Base-by-base conservation (phyloP, 2,888 invertebrate genomes). In the Anoncus sp. region DNA sequence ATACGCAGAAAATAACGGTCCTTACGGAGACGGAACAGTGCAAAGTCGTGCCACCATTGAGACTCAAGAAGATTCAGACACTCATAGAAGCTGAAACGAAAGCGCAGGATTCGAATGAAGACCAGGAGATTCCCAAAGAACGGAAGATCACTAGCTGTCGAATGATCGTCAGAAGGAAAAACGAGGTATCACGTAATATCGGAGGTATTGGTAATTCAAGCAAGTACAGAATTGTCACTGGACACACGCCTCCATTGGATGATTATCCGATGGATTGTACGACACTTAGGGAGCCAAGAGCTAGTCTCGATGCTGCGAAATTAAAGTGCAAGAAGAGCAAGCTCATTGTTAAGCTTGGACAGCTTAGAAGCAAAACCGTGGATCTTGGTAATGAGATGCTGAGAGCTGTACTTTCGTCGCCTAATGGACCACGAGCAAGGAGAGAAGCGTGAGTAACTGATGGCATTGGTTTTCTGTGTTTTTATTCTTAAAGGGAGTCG, bases 41-140 rank as follows among this genome's bases (percentile, higher is more conserved):
- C 3, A 89, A 87, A 77, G 77, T 85, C 12, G 89, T 90, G 40
- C 89, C 90, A 0, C 90, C 90, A 0, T 81, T 90, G 65, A 79
- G 87, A 40, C 40, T 90, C 31, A 90, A 89, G 74, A 90, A 89
- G 71, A 80, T 82, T 35, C 77, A 77, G 40, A 75, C 38, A 7
- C 71, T 80, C n/a, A n/a, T n/a, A n/a, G n/a, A n/a, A n/a, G n/a
- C n/a, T n/a, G n/a, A n/a, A n/a, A n/a, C n/a, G n/a, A n/a, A n/a
- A n/a, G 2, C 78, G 67, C 9, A 63, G 76, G 12, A 20, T 35
- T 47, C 40, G 16, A 16, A 10, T 9, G 10, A 38, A 10, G 2
- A 12, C 12, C 38, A 12, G 10, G 10, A 12, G 7, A 7, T 7
- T 38, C 6, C 38, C 38, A 12, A 38, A 10, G 10, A 12, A 31